These are phyloP conservation scores for Petrocephalus zakoni DNA, from an alignment of 2,113 vertebrate genomes.

Conservation along the genomic window DNA sequence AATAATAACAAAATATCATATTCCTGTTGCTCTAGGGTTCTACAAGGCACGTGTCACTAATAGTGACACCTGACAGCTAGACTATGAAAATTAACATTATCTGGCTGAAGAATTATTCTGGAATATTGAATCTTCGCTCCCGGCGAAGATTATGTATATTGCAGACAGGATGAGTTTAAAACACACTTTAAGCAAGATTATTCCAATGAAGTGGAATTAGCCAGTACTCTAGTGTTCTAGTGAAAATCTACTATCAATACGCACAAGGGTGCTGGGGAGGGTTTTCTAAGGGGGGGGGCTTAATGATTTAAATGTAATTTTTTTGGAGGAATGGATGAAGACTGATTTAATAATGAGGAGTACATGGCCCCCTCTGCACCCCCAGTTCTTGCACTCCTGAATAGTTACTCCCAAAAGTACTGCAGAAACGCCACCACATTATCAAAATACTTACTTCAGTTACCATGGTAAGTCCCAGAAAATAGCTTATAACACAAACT, in stretches of 20 bases:
- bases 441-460: conserved; percentile 75
- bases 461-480: conserved; percentile 96
- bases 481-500: conserved; percentile 89
- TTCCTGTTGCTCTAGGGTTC: not conserved
- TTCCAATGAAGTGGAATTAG: no score
- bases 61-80: not conserved
- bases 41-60: not conserved
- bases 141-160: no score
- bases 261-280: no score
- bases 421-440: not conserved
- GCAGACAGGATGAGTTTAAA: not conserved
- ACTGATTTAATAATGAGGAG: no score
- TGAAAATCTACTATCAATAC: no score
- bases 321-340: no score
- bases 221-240: no score
- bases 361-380: not conserved
- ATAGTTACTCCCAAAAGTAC: not conserved
- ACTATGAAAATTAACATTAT: not conserved
- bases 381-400: not conserved
- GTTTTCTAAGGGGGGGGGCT: no score
- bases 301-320: no score
- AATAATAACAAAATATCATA: not conserved
- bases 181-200: not conserved
- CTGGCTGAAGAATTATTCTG: not conserved
- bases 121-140: not conserved